Conservation (phyloP, 2,797 vertebrate genomes). For the Carcharodon carcharias region DNA sequence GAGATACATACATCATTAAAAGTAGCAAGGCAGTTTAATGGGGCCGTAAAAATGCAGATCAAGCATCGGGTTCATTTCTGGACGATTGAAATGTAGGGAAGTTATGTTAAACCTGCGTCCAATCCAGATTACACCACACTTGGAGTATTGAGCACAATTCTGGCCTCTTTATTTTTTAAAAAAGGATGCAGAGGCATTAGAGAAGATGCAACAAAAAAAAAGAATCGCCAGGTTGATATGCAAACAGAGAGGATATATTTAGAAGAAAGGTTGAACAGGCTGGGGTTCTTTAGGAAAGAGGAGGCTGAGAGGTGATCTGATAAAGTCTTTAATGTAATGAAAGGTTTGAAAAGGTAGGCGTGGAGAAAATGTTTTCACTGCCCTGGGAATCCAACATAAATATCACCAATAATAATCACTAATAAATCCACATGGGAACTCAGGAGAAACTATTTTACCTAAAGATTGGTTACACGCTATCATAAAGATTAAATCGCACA, state of each 20-base stretch:
- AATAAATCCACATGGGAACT: background rate
- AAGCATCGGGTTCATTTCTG: background rate
- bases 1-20: background rate
- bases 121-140: too few species aligned
- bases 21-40: background rate
- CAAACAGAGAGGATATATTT: background rate
- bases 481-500: background rate
- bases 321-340: background rate
- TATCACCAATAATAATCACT: background rate
- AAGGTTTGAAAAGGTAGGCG: background rate
- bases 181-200: background rate
- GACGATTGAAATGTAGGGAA: background rate
- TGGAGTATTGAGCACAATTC: background rate
- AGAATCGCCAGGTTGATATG: background rate
- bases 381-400: background rate
- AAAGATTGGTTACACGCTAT: background rate
- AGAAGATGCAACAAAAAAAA: background rate
- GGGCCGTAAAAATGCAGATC: background rate
- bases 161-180: background rate
- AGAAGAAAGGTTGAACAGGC: background rate
- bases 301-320: background rate
- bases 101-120: background rate
- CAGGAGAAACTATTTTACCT: background rate
- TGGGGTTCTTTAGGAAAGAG: background rate
- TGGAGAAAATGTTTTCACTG: background rate